Evolutionary conservation across 2,797 vertebrate species (phyloP).

Genomic region (Phaenicophaeus curvirostris): DNA sequence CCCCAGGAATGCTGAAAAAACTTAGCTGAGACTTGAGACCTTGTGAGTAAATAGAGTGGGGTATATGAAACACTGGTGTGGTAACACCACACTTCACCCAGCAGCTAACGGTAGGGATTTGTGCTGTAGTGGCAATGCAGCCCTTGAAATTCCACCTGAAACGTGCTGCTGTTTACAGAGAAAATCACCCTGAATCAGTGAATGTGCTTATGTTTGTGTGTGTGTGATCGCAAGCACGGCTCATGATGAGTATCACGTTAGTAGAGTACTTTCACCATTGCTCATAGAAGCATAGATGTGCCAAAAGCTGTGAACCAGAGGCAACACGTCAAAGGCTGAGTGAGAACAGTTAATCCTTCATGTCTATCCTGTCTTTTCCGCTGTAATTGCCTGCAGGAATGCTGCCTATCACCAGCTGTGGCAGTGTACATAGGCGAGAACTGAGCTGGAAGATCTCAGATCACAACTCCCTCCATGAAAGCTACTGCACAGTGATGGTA

Average conservation of each 20-base stretch:
- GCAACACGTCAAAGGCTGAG: constrained; percentile 10
- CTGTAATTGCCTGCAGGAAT: constrained; percentile 30
- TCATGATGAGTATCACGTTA: not conserved
- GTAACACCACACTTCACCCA: not conserved
- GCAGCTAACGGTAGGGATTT: not conserved
- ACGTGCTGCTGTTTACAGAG: not conserved
- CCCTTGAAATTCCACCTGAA: not conserved
- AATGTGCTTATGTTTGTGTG: not conserved
- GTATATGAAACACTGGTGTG: not conserved
- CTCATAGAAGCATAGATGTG: not conserved
- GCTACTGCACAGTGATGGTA: rapidly evolving
- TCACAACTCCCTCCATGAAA: not conserved
- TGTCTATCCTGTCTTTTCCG: not conserved
- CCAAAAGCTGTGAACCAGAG: constrained; percentile 42
- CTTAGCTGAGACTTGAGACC: not conserved
- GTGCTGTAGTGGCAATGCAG: rapidly evolving
- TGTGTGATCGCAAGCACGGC: not conserved
- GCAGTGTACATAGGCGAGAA: not conserved
- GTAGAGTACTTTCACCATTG: not conserved
- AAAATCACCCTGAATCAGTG: not conserved
- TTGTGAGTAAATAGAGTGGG: not conserved
- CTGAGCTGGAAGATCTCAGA: not conserved
- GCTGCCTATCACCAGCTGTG: constrained; percentile 26
- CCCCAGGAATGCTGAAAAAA: not conserved
- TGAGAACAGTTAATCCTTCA: constrained; percentile 60